A percentile compares a stretch with the other conserved stretches of the same genome.
Conservation (phyloP, 2,888 invertebrate genomes). For the Alsophila aescularia region DNA sequence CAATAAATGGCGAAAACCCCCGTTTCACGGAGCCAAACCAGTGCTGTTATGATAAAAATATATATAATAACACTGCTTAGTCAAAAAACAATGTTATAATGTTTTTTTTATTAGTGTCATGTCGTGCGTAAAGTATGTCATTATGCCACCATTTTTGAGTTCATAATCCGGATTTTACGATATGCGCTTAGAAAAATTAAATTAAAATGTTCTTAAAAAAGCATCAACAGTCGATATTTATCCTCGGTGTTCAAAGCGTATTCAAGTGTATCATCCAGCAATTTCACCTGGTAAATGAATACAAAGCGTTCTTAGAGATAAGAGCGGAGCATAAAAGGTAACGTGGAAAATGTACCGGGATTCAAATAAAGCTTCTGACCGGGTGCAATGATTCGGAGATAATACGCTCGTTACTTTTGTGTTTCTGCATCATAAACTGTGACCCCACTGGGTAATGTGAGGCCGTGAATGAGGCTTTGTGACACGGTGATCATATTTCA, state of each 20-base stretch:
- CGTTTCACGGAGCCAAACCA: no score
- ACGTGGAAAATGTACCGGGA: constrained; percentile 21
- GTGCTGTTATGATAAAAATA: no score
- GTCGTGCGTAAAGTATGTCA: no score
- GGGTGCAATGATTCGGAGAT: constrained; percentile 44
- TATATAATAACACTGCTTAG: no score
- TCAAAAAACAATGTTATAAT: no score
- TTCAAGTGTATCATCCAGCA: constrained; percentile 17
- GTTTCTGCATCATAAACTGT: constrained; percentile 45
- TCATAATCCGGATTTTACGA: no score
- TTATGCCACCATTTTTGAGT: no score
- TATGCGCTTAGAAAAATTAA: no score
- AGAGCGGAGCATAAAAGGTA: constrained; percentile 23
- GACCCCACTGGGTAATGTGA: constrained; percentile 23
- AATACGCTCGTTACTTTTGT: constrained; percentile 46
- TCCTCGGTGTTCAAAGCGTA: constrained; percentile 2
- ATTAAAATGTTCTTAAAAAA: not conserved
- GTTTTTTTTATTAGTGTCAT: no score
- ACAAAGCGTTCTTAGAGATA: constrained; percentile 24
- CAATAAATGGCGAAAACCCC: no score
- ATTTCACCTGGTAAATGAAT: constrained; percentile 27
- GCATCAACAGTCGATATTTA: not conserved
- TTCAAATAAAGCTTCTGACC: constrained; percentile 42
- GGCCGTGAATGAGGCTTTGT: constrained; percentile 23
- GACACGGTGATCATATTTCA: constrained; percentile 25